Percentiles rank a stretch among this genome's conserved stretches.
Evolutionary conservation across 1,140 invertebrate species (phyloP).

Genomic region (Procambarus virginalis): DNA sequence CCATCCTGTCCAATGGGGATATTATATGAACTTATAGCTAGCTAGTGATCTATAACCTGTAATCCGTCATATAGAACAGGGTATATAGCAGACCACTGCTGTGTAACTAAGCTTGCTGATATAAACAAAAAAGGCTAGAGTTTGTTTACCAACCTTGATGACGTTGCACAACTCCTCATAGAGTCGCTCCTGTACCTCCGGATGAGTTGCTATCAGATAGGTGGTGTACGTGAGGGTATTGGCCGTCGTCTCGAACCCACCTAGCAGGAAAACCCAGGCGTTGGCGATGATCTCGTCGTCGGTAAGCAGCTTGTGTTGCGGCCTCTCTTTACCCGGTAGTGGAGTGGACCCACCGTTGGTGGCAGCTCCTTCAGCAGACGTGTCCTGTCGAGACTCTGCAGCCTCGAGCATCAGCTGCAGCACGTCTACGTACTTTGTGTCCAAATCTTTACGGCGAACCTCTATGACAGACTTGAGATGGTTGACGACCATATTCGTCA

Average conservation of each 20-base stretch:
- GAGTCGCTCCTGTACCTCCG: conserved; percentile 75
- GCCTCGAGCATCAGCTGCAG: conserved; percentile 70
- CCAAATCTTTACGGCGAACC: conserved; percentile 66
- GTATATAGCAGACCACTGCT: too few relatives aligned
- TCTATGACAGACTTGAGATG: conserved; percentile 72
- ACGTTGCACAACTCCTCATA: conserved; percentile 73
- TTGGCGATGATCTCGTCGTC: conserved; percentile 75
- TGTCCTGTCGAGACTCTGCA: conserved; percentile 35
- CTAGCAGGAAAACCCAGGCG: conserved; percentile 75
- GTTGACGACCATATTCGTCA: conserved; percentile 72
- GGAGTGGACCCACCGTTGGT: neutral
- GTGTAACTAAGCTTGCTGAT: too few relatives aligned
- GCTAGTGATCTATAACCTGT: too few relatives aligned
- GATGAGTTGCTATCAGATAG: conserved; percentile 75
- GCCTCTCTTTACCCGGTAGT: conserved; percentile 12
- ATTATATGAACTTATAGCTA: too few relatives aligned
- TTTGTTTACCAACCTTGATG: conserved; percentile 19
- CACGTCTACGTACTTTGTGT: conserved; percentile 59
- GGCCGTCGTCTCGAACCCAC: conserved; percentile 76
- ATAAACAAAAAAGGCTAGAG: too few relatives aligned
- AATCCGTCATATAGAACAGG: too few relatives aligned
- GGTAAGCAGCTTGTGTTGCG: conserved; percentile 70
- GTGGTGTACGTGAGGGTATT: conserved; percentile 75
- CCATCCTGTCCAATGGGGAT: too few relatives aligned
- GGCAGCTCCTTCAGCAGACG: neutral